Percentiles rank a stretch among this genome's conserved stretches.
These are phyloP conservation scores for Chunga burmeisteri DNA, from an alignment of 2,113 vertebrate genomes.

Conservation along the genomic window DNA sequence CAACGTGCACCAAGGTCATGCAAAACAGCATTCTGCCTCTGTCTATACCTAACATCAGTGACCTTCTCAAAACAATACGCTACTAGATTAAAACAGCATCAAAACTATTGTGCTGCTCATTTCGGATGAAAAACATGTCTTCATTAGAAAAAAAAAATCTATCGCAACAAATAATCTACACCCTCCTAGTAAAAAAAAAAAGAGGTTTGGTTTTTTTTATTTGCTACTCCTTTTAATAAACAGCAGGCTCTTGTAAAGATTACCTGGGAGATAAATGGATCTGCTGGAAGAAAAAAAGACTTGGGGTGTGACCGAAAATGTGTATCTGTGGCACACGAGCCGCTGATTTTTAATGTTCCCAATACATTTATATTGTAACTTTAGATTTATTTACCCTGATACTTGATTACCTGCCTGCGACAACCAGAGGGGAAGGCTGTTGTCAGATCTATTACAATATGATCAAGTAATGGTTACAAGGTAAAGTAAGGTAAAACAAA, in stretches of 20 bases:
- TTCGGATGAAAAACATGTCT: neutral
- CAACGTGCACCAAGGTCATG: neutral
- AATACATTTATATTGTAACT: neutral
- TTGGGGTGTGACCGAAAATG: neutral
- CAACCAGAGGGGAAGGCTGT: neutral
- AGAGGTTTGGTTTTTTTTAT: neutral
- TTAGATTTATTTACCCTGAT: slow-evolving; percentile 33
- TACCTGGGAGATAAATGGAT: neutral
- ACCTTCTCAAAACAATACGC: neutral
- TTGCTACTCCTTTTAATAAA: neutral
- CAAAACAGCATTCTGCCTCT: neutral
- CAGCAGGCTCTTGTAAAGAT: neutral
- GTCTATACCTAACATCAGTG: neutral
- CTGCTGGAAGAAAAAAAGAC: neutral
- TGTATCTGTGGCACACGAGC: neutral
- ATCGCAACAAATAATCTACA: neutral
- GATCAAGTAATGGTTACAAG: slow-evolving; percentile 42
- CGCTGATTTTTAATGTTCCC: neutral
- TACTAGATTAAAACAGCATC: neutral
- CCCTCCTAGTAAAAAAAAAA: neutral
- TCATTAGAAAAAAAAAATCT: neutral
- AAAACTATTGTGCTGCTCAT: neutral
- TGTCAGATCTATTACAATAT: neutral
- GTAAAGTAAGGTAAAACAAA: slow-evolving; percentile 61
- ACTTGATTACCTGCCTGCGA: slow-evolving; percentile 19